Evolutionary conservation across 1,140 invertebrate genomes (phyloP), one percentile per base, ranked within the genome.

Genomic region (Panagrolaimus sp.): DNA sequence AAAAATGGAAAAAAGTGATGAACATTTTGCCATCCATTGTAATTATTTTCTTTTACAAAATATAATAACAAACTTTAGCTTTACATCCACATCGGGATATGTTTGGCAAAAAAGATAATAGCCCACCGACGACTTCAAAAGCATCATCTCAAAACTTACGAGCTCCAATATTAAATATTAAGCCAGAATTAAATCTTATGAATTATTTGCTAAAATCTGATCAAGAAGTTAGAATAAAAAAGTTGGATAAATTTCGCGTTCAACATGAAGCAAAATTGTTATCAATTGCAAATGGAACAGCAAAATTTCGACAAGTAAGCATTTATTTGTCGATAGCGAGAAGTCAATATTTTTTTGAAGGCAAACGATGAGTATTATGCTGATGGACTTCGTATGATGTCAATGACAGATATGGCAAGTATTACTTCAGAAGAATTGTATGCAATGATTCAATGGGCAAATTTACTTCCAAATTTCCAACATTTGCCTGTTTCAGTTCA

Each of bases 41-140:
- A 78, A 86, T 92, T 14, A 98, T 1, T 93, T 97, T 0, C 87
- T 88, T 77, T 75, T 88, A 75, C 16, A 5, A 53, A 8, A 66
- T 14, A 16, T 68, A 7, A 48, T 45, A 1, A 9, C 43, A 87
- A 85, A 77, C 88, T 88, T 77, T 75, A 70, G 93, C 95, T 61
- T 94, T 98, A 1, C 94, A 98, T 27, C 61, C 16, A 9, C 23
- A 53, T 20, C 43, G 63, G 5, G 67, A 68, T 44, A 42, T 31
- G 14, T 25, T 68, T n/a, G 53, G 67, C 38, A n/a, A 23, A 51
- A 47, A 66, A 1, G 16, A 45, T 8, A 23, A 45, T n/a, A 27
- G 42, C 5, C 45, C 38, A 11, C 38, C 11, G 23, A 23, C 27
- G 16, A 16, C 27, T 13, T 42, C 9, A 5, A 31, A 63, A 16